Percentiles rank a stretch among this genome's conserved stretches.
phyloP scores from a whole-genome alignment of 2,797 vertebrate genomes.

The Erithacus rubecula region DNA sequence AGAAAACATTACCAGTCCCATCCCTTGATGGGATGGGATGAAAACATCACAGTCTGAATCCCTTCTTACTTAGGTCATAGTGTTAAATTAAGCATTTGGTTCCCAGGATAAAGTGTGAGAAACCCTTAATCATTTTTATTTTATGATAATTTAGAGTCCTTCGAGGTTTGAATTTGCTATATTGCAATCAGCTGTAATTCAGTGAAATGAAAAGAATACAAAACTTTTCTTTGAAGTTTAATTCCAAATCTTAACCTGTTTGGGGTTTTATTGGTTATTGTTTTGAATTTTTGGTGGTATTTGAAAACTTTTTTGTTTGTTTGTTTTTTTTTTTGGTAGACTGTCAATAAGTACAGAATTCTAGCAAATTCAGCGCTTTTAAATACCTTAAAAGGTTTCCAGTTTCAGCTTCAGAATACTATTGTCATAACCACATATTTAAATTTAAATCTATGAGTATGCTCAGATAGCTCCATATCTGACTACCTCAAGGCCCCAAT shows the following conservation, averaged over 20 bases:
- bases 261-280: rapidly evolving
- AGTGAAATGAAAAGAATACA: not conserved
- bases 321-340: not conserved
- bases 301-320: no score
- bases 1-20: not conserved
- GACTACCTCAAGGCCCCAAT: not conserved
- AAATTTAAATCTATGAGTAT: not conserved
- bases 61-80: not conserved
- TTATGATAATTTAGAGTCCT: not conserved
- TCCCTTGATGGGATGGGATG: no score
- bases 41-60: not conserved
- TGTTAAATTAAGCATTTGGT: not conserved
- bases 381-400: not conserved
- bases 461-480: not conserved
- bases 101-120: not conserved
- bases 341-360: not conserved
- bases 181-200: not conserved
- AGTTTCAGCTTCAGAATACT: not conserved
- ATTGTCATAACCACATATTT: not conserved
- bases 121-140: not conserved
- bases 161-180: not conserved
- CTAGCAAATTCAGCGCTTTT: not conserved
- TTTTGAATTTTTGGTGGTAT: not conserved
- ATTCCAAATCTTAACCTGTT: not conserved
- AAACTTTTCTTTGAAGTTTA: not conserved